phyloP scores from a whole-genome alignment of 2,888 invertebrate genomes.

The Tetragonula carbonaria region DNA sequence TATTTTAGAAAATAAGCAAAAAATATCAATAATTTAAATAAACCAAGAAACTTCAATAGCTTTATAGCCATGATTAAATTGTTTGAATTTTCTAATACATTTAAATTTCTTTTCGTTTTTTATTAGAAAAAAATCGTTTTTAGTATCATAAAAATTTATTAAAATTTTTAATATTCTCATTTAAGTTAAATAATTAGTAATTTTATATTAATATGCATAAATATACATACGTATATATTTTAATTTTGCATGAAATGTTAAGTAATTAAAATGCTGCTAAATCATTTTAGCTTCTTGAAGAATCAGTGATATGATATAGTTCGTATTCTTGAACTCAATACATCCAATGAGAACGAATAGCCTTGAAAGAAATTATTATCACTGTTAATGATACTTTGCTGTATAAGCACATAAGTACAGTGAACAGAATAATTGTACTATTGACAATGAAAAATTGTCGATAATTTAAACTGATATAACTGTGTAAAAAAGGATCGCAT shows the following conservation, averaged over 20 bases:
- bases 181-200: neutral
- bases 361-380: neutral
- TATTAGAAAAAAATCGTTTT: neutral
- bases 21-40: neutral
- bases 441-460: too few relatives aligned
- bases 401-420: too few relatives aligned
- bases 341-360: neutral
- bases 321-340: slow-evolving; percentile 12
- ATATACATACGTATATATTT: neutral
- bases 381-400: neutral
- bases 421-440: too few relatives aligned
- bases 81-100: neutral
- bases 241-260: neutral
- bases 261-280: neutral
- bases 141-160: neutral
- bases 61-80: neutral
- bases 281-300: neutral
- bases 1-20: neutral
- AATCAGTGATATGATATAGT: neutral
- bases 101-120: neutral
- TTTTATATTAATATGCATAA: neutral
- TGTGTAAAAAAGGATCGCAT: too few relatives aligned
- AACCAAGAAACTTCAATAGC: neutral
- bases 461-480: too few relatives aligned
- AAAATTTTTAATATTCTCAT: neutral